These are phyloP conservation scores for Scomberomorus guttatus DNA, from an alignment of 2,797 vertebrate genomes.

Conservation along the genomic window DNA sequence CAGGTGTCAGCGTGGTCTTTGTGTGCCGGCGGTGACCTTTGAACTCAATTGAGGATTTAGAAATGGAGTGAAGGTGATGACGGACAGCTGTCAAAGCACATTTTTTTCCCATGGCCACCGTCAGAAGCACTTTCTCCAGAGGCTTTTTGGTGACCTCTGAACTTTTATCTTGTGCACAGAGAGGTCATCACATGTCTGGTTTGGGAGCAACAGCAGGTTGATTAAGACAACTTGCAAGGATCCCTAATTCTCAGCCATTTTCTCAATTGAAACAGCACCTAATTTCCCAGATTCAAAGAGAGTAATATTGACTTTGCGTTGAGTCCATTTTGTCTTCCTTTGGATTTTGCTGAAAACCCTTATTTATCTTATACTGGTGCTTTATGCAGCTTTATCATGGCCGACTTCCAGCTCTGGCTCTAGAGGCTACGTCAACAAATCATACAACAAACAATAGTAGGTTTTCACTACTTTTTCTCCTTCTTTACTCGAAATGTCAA, in stretches of 20 bases:
- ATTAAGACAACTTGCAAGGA: too few relatives aligned
- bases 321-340: too few relatives aligned
- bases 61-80: slow-evolving; percentile 12
- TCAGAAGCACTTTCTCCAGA: slow-evolving; percentile 32
- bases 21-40: slow-evolving; percentile 51
- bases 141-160: slow-evolving; percentile 26
- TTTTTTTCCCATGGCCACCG: background rate
- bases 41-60: slow-evolving; percentile 28
- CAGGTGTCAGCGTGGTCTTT: slow-evolving; percentile 33
- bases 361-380: too few relatives aligned
- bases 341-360: too few relatives aligned
- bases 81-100: slow-evolving; percentile 27
- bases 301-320: background rate
- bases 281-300: background rate
- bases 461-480: background rate
- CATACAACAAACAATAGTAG: too few relatives aligned
- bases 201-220: background rate
- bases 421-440: too few relatives aligned
- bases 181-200: background rate
- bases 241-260: background rate
- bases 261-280: background rate
- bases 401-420: too few relatives aligned
- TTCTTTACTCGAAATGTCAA: too few relatives aligned
- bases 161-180: slow-evolving; percentile 1
- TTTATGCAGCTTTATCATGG: too few relatives aligned